Conservation (phyloP, 2,113 vertebrate species). For the Myotis lucifugus region DNA sequence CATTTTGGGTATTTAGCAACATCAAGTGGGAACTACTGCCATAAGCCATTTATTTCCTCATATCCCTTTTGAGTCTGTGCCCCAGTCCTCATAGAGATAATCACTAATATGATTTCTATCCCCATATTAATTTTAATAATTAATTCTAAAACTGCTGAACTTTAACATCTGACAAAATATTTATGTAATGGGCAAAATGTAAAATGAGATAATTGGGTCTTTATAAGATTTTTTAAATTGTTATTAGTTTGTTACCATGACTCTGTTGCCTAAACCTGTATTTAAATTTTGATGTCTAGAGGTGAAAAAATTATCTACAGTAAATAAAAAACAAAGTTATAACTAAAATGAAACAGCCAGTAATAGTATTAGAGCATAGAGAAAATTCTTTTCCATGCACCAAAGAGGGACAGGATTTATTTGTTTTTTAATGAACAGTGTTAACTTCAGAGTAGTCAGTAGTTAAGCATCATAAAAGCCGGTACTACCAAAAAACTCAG, state of each 20-base stretch:
- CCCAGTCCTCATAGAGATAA: neutral
- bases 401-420: neutral
- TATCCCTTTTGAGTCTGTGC: neutral
- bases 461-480: neutral
- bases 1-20: neutral
- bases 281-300: conserved; percentile 38
- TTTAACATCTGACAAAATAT: neutral
- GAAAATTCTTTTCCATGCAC: neutral
- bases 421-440: neutral
- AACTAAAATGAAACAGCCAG: neutral
- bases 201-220: neutral
- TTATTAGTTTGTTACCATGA: neutral
- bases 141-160: conserved; percentile 37
- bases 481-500: neutral
- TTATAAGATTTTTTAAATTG: conserved; percentile 26
- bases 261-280: neutral
- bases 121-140: neutral
- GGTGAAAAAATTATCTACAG: neutral
- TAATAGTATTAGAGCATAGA: conserved; percentile 1
- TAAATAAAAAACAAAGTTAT: neutral
- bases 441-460: neutral
- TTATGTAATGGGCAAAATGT: neutral
- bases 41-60: neutral
- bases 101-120: neutral
- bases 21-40: neutral